Percentiles rank a stretch among this genome's conserved stretches.
phyloP scores from a whole-genome alignment of 2,113 vertebrate genomes.

The Otocyon megalotis region DNA sequence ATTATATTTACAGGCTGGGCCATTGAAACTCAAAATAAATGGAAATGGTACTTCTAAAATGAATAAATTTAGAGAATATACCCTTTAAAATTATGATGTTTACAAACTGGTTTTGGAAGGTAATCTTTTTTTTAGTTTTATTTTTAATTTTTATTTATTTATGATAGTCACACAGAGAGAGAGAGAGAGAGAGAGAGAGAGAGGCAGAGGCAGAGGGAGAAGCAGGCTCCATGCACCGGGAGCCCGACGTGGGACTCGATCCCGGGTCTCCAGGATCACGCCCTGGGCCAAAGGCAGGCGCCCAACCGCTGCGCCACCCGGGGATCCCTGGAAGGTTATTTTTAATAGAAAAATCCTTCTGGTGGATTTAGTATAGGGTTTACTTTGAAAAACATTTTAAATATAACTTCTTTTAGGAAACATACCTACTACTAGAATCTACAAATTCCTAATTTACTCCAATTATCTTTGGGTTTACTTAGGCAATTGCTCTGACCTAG shows the following conservation, averaged over 20 bases:
- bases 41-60: conserved; percentile 19
- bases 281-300: too few relatives aligned
- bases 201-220: too few relatives aligned
- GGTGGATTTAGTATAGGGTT: not conserved
- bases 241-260: too few relatives aligned
- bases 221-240: too few relatives aligned
- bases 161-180: too few relatives aligned
- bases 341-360: not conserved
- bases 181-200: too few relatives aligned
- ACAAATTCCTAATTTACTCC: not conserved
- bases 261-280: too few relatives aligned
- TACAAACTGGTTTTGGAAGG: not conserved
- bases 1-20: not conserved
- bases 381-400: conserved; percentile 17
- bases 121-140: not conserved
- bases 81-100: conserved; percentile 28
- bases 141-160: too few relatives aligned
- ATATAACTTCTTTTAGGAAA: conserved; percentile 20
- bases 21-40: conserved; percentile 22
- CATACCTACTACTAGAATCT: not conserved
- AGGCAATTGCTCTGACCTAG: not conserved
- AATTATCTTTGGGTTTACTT: not conserved
- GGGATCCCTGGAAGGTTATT: not conserved
- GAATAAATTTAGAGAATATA: not conserved
- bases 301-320: too few relatives aligned